These are phyloP conservation scores for Dendroctonus valens DNA, from an alignment of 1,140 invertebrate genomes.

Conservation along the genomic window DNA sequence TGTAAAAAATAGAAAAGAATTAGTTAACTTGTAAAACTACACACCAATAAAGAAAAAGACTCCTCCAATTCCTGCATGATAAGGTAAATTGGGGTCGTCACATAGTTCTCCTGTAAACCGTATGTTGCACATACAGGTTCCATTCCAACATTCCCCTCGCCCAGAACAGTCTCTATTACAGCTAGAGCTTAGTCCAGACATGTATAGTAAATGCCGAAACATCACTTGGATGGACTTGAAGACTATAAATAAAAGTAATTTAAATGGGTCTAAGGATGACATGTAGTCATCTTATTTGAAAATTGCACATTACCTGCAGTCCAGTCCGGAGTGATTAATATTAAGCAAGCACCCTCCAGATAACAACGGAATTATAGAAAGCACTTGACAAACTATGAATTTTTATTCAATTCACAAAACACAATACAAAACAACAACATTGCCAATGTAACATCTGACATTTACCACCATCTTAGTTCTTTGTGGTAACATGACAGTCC, in stretches of 20 bases:
- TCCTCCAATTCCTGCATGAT: slow-evolving; percentile 70
- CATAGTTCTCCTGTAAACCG: slow-evolving; percentile 62
- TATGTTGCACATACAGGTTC: slow-evolving; percentile 88
- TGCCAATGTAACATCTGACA: background rate
- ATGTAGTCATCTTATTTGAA: background rate
- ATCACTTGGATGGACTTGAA: slow-evolving; percentile 34
- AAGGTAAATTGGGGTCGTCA: slow-evolving; percentile 62
- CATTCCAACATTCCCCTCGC: slow-evolving; percentile 88
- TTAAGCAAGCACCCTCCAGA: background rate
- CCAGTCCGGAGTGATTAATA: background rate
- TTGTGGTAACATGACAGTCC: background rate
- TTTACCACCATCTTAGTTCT: background rate
- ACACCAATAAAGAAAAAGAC: slow-evolving; percentile 72
- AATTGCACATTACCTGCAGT: background rate
- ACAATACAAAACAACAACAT: background rate
- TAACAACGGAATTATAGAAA: too few relatives aligned
- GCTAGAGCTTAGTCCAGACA: slow-evolving; percentile 47
- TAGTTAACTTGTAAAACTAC: background rate
- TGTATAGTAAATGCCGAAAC: slow-evolving; percentile 48
- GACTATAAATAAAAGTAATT: background rate
- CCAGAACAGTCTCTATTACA: slow-evolving; percentile 74
- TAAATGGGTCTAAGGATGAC: slow-evolving; percentile 22
- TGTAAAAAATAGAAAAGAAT: too few relatives aligned
- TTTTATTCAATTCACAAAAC: too few relatives aligned
- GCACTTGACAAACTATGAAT: too few relatives aligned